Evolutionary conservation across 2,797 vertebrate genomes (phyloP), one percentile per base, ranked within the genome.

Genomic region (Echeneis naucrates): DNA sequence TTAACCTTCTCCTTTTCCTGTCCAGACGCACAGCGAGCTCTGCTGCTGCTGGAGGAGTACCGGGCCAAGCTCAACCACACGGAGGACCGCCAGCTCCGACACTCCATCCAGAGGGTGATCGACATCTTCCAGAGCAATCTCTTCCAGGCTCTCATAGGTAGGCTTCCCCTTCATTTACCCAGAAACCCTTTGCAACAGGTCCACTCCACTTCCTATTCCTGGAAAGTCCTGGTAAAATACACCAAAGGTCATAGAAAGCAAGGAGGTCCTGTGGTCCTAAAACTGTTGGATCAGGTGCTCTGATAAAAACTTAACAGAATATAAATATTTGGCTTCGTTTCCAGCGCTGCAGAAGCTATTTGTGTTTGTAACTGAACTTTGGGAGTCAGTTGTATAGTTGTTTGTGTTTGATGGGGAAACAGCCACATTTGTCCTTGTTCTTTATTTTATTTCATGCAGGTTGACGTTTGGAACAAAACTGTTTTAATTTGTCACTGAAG

Each of bases 111-210:
- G 93, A 94, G 97, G 45, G 98, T 99, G 89, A 99, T 99, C 88
- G 95, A 95, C 94, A 96, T 99, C 94, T 98, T 99, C 95, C 97
- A 97, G 92, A 99, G 98, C 88, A 97, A 95, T 92, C 96, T 99
- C 4, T 99, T 99, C 93, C 97, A 98, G 94, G 98, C 98, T 23
- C 94, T 99, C 83, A 96, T 99, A 93, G 97, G 98, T 98, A 94
- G 0, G 30, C 0, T 4, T 1, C 51, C 21, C 1, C 19, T 0
- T 1, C 1, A n/a, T 21, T 9, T 21, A 4, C 24, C 50, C 17
- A 1, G 1, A 37, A 45, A 27, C 47, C 17, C n/a, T 33, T 11
- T 0, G 9, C 12, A 9, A 17, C 16, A 2, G 33, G 33, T 17
- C 6, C 48, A 14, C 38, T 42, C 14, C 7, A 21, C 42, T 17